Conservation (phyloP, 53 echinoderm and acorn worm species). For the Stichopus horrens region DNA sequence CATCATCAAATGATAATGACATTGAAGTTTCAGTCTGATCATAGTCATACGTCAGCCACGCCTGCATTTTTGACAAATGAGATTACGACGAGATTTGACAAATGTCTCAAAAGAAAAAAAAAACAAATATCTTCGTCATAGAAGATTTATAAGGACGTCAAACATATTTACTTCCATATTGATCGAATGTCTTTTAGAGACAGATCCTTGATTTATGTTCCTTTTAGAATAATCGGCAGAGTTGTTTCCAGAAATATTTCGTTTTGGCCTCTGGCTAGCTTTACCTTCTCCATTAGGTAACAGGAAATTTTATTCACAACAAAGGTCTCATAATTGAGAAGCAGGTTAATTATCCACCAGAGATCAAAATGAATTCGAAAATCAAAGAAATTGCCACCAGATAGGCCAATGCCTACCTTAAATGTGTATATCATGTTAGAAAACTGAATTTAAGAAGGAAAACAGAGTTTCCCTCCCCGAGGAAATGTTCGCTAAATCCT, state of each 20-base stretch:
- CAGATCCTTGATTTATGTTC: neutral
- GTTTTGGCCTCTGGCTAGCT: neutral
- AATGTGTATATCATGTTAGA: neutral
- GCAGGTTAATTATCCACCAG: neutral
- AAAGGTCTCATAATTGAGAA: neutral
- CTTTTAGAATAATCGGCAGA: neutral
- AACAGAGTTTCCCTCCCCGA: neutral
- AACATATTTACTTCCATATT: neutral
- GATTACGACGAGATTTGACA: neutral
- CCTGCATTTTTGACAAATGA: neutral
- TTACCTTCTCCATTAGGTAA: neutral
- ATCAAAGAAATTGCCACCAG: neutral
- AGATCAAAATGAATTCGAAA: neutral
- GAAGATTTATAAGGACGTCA: no score
- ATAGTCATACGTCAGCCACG: no score
- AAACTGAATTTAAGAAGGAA: neutral
- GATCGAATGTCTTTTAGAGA: neutral
- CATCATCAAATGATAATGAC: no score
- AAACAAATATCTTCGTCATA: no score
- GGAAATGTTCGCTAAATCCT: neutral
- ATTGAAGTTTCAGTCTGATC: no score
- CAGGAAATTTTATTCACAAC: neutral
- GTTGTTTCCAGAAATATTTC: neutral
- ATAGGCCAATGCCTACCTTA: neutral
- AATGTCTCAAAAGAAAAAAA: no score